Evolutionary conservation across 2,113 vertebrate genomes (phyloP), one percentile per base, ranked within the genome.

Genomic region (Regulus satrapa): DNA sequence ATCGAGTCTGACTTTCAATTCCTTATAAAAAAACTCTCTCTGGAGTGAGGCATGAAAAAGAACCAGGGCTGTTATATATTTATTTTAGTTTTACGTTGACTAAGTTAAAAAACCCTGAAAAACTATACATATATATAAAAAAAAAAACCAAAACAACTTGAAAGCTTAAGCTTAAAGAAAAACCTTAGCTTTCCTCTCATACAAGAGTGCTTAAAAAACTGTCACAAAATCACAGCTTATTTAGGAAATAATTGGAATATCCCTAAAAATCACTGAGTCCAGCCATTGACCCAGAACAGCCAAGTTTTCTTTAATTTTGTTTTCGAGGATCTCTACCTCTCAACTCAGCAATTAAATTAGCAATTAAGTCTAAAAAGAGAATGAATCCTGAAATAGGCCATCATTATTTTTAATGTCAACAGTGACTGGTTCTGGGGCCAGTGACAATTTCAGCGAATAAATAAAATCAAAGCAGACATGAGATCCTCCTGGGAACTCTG

Each of bases 31-130:
- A 28, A 10, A 5, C 16, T 20, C 19, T 71, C 4, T 12, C 18
- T 55, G 34, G 32, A 75, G 12, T 7, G 40, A 85, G 43, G 71
- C 58, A 62, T 9, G 45, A 29, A 9, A 62, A 45, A 49, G 8
- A 41, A 16, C 2, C 12, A 13, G 6, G 18, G 23, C 1, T 4
- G 6, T 12, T 21, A 2, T 1, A 8, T 3, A 5, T 21, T 59
- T 46, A 4, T 55, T 48, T 32, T 63, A 6, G n/a, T 64, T 78
- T 77, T 24, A 41, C 18, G 54, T 75, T 29, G 15, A 6, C 24
- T 32, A 32, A 85, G 59, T 12, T 6, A 66, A 52, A 64, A 43
- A 23, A 6, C 1, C 1, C 12, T 7, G 13, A 32, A 72, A 61
- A 83, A 49, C n/a, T n/a, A n/a, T n/a, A n/a, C n/a, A n/a, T n/a